Evolutionary conservation across 2,113 vertebrate genomes (phyloP).

Genomic region (Poeciliopsis prolifica): DNA sequence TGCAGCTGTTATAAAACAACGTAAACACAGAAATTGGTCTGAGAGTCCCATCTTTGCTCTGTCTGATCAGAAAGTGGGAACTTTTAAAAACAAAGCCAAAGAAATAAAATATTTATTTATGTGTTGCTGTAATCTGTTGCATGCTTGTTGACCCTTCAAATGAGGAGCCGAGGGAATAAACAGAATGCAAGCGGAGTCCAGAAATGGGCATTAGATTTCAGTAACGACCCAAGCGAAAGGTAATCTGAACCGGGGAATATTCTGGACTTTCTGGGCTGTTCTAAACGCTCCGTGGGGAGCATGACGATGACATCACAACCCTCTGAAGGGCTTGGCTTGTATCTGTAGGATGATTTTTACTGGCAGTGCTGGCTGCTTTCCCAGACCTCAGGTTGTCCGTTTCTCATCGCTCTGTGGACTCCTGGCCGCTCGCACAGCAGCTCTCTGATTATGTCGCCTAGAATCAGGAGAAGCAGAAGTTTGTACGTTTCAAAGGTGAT

Average conservation of each 20-base stretch:
- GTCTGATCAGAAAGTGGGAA: neutral
- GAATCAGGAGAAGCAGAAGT: slow-evolving; percentile 2
- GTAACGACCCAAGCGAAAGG: neutral
- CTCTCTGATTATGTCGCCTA: slow-evolving; percentile 5
- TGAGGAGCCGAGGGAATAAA: neutral
- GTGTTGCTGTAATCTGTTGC: neutral
- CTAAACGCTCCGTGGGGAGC: neutral
- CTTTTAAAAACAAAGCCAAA: neutral
- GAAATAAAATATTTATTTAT: neutral
- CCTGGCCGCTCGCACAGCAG: slow-evolving; percentile 9
- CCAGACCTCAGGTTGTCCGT: slow-evolving; percentile 38
- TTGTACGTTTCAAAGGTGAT: slow-evolving; percentile 1
- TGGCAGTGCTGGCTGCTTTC: slow-evolving; percentile 43
- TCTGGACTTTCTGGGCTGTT: neutral
- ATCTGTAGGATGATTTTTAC: slow-evolving; percentile 24
- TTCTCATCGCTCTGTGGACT: slow-evolving; percentile 50
- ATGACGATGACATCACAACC: slow-evolving; percentile 42
- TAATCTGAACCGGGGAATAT: neutral
- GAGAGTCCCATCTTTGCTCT: neutral
- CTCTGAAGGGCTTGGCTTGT: slow-evolving; percentile 14
- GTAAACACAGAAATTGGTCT: neutral
- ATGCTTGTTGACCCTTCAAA: neutral
- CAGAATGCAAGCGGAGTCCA: neutral
- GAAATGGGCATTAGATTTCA: neutral
- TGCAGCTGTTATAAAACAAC: too few species aligned